Evolutionary conservation across 2,113 vertebrate genomes (phyloP).

Genomic region (Cisticola juncidis): DNA sequence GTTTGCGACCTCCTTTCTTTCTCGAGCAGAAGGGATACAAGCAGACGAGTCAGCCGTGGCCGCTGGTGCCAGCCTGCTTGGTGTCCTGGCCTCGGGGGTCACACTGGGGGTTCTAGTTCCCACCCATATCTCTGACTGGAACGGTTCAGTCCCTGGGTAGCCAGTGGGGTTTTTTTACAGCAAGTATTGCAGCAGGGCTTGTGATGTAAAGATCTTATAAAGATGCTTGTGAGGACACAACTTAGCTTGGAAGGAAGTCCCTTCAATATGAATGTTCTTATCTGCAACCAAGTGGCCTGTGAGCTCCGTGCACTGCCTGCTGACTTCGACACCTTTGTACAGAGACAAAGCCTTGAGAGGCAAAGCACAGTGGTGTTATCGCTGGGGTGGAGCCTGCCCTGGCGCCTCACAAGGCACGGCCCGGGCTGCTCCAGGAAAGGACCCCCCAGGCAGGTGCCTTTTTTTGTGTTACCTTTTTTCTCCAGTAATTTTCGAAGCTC

Average conservation of each 20-base stretch:
- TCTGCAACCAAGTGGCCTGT: accelerated
- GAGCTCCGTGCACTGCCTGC: accelerated
- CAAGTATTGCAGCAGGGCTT: accelerated
- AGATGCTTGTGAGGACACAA: background rate
- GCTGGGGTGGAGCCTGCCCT: background rate
- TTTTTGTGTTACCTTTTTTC: background rate
- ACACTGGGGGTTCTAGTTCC: accelerated
- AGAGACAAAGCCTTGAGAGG: background rate
- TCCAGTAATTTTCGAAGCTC: background rate
- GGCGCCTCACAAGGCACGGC: background rate
- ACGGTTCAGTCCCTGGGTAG: background rate
- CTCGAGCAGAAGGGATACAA: background rate
- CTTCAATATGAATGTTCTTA: background rate
- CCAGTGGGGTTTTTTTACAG: background rate
- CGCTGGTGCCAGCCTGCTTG: background rate
- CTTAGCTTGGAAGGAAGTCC: background rate
- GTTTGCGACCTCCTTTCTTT: background rate
- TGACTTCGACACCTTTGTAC: background rate
- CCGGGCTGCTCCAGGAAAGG: background rate
- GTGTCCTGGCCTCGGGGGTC: accelerated
- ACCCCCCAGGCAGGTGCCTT: background rate
- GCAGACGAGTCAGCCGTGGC: accelerated
- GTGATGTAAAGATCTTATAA: background rate
- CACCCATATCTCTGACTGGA: background rate
- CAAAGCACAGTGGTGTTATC: background rate